Base-by-base conservation (phyloP, 92 coral and sea anemone genomes). In the Bergia sp. region DNA sequence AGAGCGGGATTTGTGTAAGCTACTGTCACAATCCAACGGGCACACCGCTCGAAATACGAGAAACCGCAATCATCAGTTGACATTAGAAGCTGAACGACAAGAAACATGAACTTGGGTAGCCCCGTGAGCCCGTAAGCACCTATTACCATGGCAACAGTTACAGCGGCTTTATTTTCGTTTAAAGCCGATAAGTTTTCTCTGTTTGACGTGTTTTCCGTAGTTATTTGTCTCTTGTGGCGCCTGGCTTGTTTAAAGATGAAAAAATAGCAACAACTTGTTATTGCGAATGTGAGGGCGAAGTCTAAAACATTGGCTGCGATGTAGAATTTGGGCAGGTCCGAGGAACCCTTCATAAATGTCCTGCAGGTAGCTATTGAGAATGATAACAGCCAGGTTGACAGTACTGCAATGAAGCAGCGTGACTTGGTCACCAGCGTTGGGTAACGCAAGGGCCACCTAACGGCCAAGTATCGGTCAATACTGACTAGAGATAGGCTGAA, bases 271-370 rank as follows among this genome's bases (percentile, higher is more conserved):
- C 44, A 43, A 18, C 23, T 37, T 38, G 80, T 76, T 41, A 76
- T 43, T 76, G 80, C 80, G 80, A 76, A 76, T 13, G 80, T 76
- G 43, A 76, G n/a, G 50, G 80, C 80, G 9, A 76, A 76, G 55
- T 76, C 55, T 3, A 76, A 4, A 76, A 76, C 18, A 4, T 76
- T 76, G 47, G 80, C 80, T 16, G 55, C 55, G 3, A 76, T 40
- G 37, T 43, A 76, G 53, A 76, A 76, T 37, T 42, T 76, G 20
- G 80, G 80, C 6, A 76, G 50, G 11, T 76, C 80, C 44, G 55
- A 42, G 55, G 53, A 76, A 6, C 37, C 57, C 13, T 43, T 76
- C 13, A 76, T 43, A 41, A 76, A 76, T 10, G 80, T 76, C 23
- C 80, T 76, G 80, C 47, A 76, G 1, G 43, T 11, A 5, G 36